Evolutionary conservation across 2,888 invertebrate genomes (phyloP), one percentile per base, ranked within the genome.

Genomic region (Meteorus cinctellus): DNA sequence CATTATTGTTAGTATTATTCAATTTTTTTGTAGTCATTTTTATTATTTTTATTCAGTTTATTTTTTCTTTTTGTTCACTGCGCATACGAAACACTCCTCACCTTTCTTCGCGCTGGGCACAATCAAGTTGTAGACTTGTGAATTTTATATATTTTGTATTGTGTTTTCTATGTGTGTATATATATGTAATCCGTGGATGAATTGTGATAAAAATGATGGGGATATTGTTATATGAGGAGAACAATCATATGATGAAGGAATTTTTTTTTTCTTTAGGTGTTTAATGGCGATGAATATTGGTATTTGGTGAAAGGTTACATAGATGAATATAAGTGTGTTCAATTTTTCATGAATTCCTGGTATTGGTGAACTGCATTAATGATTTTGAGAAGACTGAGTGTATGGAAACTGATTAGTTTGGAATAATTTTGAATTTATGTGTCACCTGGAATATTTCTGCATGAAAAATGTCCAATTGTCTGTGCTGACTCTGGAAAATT

Each of bases 71-170:
- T n/a, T n/a, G 48, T 48, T n/a, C n/a, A n/a, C 4, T 16, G 48
- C 2, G 6, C 14, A 48, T 48, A 48, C 16, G 48, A 48, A 71
- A 71, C 71, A 71, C 71, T 62, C 60, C 71, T 71, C 71, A 60
- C 60, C 60, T 71, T 71, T 71, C n/a, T n/a, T 48, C 14, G 14
- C 48, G 16, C 48, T 48, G 2, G n/a, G 16, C 48, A 16, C 16
- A 16, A 48, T 16, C 4, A 48, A 48, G n/a, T 48, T 48, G 16
- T 48, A 48, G 4, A 5, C 48, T n/a, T 14, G 5, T n/a, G n/a
- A n/a, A 4, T 16, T 16, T 48, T 1, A 48, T 4, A 48, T n/a
- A n/a, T 48, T 14, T 5, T 16, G 16, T 48, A 48, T 48, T 41
- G 41, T 41, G 8, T 48, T 48, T 48, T 34, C 34, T 34, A 34